Base-by-base conservation (phyloP, 2,797 vertebrate species). In the Mus caroli region DNA sequence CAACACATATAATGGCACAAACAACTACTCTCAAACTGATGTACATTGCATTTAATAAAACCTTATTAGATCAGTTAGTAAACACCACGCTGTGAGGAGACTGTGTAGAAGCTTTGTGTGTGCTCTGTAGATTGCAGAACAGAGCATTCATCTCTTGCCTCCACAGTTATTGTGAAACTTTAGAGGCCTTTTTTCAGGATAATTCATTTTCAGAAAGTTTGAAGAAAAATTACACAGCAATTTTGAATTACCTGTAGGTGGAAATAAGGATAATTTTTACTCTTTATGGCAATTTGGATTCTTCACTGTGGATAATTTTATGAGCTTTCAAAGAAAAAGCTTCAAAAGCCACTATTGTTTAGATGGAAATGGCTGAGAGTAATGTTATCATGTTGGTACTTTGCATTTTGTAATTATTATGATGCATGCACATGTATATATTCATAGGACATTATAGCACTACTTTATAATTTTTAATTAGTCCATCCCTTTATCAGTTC, bases 201-300 rank as follows among this genome's bases (percentile, higher is more conserved):
- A 97, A 97, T 94, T 90, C 52, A 11, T 94, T 93, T 97, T 92
- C 52, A 96, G 58, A 94, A 93, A 93, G 28, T 93, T 95, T 88
- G 90, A 96, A 93, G 87, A 95, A 94, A 97, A 95, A 80, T 92
- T 96, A n/a, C 62, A 91, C 82, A 96, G 91, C 88, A 91, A 96
- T 96, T 95, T 92, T 92, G 82, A 97, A 83, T 96, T 94, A 95
- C 37, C 76, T 91, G 92, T 94, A 94, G 90, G 90, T 97, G 78
- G 88, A 91, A 97, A 94, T 88, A 96, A 67, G 20, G 37, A 73
- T 93, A 93, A 91, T 94, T 96, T 97, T 97, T 96, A 94, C 26
- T 95, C 80, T 96, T 96, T 56, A 87, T 1, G 87, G 90, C 73
- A 95, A 95, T 94, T 97, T 97, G 85, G 54, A 92, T 92, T 97